These are phyloP conservation scores for Drosophila pegasa DNA, from an alignment of 2,888 invertebrate species.

Conservation along the genomic window DNA sequence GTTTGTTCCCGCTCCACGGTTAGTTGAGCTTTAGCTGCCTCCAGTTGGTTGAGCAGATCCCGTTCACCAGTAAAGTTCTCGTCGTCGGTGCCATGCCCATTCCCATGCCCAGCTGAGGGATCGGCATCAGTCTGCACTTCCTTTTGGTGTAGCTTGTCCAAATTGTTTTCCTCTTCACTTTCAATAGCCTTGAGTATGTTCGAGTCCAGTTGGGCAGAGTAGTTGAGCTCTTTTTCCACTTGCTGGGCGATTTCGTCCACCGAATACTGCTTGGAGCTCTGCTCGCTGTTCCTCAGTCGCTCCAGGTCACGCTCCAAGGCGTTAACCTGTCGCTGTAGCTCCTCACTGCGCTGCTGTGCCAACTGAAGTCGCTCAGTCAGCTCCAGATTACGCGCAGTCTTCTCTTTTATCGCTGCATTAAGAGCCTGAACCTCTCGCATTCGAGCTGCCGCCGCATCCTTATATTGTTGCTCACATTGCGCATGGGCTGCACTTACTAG, in stretches of 20 bases:
- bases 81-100: slow-evolving; percentile 81
- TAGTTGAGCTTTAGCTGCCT: slow-evolving; percentile 77
- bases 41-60: slow-evolving; percentile 82
- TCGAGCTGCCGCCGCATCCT: slow-evolving; percentile 83
- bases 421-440: slow-evolving; percentile 87
- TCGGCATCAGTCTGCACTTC: slow-evolving; percentile 60
- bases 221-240: slow-evolving; percentile 87
- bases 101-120: slow-evolving; percentile 58
- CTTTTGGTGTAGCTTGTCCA: slow-evolving; percentile 72
- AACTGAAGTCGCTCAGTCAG: slow-evolving; percentile 63
- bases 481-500: slow-evolving; percentile 84
- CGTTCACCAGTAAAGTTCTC: slow-evolving; percentile 83
- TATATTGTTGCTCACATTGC: slow-evolving; percentile 78
- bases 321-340: slow-evolving; percentile 86
- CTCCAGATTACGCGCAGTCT: slow-evolving; percentile 86
- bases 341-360: slow-evolving; percentile 65
- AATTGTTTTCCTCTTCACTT: slow-evolving; percentile 85
- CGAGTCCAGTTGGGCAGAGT: slow-evolving; percentile 87
- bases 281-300: slow-evolving; percentile 78
- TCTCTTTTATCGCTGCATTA: slow-evolving; percentile 87
- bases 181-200: slow-evolving; percentile 87
- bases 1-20: slow-evolving; percentile 83
- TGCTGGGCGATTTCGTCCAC: slow-evolving; percentile 86
- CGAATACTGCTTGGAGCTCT: slow-evolving; percentile 83
- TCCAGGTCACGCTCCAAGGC: slow-evolving; percentile 85